Percentiles rank a stretch among this genome's conserved stretches.
Evolutionary conservation across 2,888 invertebrate genomes (phyloP).

Genomic region (Conomelus anceps): DNA sequence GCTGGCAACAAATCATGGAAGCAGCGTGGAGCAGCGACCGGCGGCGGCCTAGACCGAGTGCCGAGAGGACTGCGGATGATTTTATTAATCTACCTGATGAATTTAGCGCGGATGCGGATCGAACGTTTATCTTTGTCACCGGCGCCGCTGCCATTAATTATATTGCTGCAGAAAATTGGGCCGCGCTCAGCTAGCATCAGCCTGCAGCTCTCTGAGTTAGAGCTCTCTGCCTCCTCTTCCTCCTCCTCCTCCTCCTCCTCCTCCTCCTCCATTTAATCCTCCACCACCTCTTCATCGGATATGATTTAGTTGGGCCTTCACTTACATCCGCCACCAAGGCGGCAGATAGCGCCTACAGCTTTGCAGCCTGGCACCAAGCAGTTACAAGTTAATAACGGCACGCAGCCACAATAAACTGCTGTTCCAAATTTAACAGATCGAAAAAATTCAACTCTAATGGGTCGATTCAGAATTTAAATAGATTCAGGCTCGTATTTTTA

Average conservation of each 20-base stretch:
- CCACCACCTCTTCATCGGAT: neutral
- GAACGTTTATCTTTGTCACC: neutral
- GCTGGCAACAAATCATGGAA: neutral
- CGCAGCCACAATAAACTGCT: neutral
- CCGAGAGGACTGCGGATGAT: neutral
- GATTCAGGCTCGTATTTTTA: too few relatives aligned
- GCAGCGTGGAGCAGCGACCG: neutral
- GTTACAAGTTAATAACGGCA: neutral
- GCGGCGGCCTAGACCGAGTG: neutral
- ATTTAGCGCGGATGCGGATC: neutral
- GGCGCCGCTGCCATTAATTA: neutral
- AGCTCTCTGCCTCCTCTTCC: too few relatives aligned
- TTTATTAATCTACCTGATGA: neutral
- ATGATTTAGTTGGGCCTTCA: neutral
- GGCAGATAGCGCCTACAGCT: too few relatives aligned
- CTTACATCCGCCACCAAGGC: neutral
- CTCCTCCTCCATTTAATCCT: too few relatives aligned
- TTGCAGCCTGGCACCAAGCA: neutral
- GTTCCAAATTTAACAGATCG: neutral
- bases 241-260: neutral
- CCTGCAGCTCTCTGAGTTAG: too few relatives aligned
- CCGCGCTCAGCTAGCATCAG: neutral
- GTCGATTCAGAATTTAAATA: neutral
- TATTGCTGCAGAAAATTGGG: neutral
- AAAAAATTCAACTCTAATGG: neutral